Conservation (phyloP, 2,888 invertebrate species). For the Drosophila rubida region DNA sequence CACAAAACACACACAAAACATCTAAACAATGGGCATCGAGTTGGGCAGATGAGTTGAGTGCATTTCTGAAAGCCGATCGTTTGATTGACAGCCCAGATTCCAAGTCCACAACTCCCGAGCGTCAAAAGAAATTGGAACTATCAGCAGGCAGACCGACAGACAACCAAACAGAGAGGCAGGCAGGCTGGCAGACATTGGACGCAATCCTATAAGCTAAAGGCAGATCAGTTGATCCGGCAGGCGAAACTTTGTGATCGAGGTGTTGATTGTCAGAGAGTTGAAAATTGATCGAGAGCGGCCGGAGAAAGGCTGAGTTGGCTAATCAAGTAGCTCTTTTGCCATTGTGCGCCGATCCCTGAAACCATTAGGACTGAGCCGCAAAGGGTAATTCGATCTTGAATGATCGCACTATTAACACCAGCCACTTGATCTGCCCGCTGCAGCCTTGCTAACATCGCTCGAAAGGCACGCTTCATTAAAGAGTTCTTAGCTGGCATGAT, state of each 20-base stretch:
- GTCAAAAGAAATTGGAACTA: constrained; percentile 56
- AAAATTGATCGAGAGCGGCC: constrained; percentile 16
- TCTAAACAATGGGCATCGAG: constrained; percentile 55
- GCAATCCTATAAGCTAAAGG: constrained; percentile 21
- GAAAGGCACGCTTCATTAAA: not conserved
- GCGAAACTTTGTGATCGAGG: constrained; percentile 47
- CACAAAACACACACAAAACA: constrained; percentile 40
- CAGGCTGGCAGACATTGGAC: no score
- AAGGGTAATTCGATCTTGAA: constrained; percentile 29
- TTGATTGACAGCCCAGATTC: constrained; percentile 52
- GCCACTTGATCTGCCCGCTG: constrained; percentile 14
- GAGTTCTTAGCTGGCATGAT: no score
- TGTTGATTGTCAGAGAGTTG: constrained; percentile 49
- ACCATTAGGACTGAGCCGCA: constrained; percentile 24
- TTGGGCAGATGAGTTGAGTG: constrained; percentile 69
- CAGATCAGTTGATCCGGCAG: constrained; percentile 33
- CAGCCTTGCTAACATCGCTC: not conserved
- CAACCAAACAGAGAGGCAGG: no score
- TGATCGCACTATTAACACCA: constrained; percentile 20
- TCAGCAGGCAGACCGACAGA: constrained; percentile 26
- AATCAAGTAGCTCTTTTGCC: constrained; percentile 39
- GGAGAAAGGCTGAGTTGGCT: constrained; percentile 3
- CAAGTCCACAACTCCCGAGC: constrained; percentile 7
- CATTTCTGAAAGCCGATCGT: constrained; percentile 57
- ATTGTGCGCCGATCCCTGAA: constrained; percentile 26